Conservation (phyloP, 2,888 invertebrate species). For the Megastigmus dorsalis region DNA sequence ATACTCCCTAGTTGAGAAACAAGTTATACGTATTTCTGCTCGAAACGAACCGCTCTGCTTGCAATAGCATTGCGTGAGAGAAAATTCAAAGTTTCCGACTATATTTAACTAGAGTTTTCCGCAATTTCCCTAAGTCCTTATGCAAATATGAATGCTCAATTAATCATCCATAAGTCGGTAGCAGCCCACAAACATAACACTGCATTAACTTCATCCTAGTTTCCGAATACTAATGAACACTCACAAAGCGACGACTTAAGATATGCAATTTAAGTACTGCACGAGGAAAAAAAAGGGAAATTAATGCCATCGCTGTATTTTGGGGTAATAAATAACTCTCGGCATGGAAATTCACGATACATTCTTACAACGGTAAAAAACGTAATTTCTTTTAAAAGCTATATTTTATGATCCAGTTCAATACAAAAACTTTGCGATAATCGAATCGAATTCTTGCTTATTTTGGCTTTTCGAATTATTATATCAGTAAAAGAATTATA, state of each 20-base stretch:
- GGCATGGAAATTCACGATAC: no score
- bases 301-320: no score
- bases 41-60: background rate
- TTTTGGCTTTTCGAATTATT: no score
- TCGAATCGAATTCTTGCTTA: no score
- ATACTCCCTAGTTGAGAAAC: background rate
- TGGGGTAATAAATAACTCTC: no score
- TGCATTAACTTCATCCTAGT: constrained; percentile 27
- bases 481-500: no score
- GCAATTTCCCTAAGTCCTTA: constrained; percentile 19
- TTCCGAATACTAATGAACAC: constrained; percentile 10
- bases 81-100: constrained; percentile 11
- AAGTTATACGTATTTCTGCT: background rate
- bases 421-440: no score
- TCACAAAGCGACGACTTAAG: background rate
- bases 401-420: no score
- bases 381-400: background rate
- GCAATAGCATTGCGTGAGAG: background rate
- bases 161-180: constrained; percentile 36
- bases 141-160: constrained; percentile 38
- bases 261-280: background rate
- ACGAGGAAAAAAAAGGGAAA: no score
- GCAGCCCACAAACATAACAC: constrained; percentile 16
- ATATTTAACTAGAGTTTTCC: constrained; percentile 28
- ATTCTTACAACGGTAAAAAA: background rate